Evolutionary conservation across 2,797 vertebrate genomes (phyloP).

Genomic region (Sylvilagus floridanus): DNA sequence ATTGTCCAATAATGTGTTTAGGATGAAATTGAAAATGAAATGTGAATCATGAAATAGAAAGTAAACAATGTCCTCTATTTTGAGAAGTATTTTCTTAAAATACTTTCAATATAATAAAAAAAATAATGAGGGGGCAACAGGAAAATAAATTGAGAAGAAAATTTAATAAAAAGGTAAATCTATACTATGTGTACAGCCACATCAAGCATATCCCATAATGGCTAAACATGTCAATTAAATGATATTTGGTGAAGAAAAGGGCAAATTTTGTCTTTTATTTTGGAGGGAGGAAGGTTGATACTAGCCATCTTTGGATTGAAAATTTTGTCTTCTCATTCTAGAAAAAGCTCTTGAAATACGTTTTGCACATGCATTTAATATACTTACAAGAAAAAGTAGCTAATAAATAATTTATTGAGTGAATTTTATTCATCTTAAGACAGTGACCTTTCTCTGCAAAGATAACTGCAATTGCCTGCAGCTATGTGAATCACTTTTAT

Average conservation of each 20-base stretch:
- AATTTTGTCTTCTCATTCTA: neutral
- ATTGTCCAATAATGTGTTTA: neutral
- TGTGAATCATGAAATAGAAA: neutral
- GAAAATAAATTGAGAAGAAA: neutral
- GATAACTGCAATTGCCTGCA: conserved; percentile 52
- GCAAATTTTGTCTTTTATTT: neutral
- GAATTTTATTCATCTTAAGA: conserved; percentile 64
- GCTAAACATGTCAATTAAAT: conserved; percentile 12
- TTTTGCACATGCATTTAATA: conserved; percentile 51
- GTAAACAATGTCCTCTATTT: neutral
- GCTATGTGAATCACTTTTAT: neutral
- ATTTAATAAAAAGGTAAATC: neutral
- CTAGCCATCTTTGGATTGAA: conserved; percentile 9
- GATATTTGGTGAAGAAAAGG: neutral
- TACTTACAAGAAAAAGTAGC: conserved; percentile 25
- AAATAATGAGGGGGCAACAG: neutral
- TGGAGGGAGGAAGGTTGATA: neutral
- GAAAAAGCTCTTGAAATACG: neutral
- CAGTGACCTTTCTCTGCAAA: conserved; percentile 74
- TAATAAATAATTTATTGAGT: conserved; percentile 64
- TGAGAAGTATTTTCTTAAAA: neutral
- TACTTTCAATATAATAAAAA: neutral
- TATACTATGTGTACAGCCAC: neutral
- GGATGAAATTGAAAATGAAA: neutral
- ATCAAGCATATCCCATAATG: neutral